Percentiles rank a stretch among this genome's conserved stretches.
phyloP scores from a whole-genome alignment of 2,113 vertebrate species.

The Corydoras sp. region DNA sequence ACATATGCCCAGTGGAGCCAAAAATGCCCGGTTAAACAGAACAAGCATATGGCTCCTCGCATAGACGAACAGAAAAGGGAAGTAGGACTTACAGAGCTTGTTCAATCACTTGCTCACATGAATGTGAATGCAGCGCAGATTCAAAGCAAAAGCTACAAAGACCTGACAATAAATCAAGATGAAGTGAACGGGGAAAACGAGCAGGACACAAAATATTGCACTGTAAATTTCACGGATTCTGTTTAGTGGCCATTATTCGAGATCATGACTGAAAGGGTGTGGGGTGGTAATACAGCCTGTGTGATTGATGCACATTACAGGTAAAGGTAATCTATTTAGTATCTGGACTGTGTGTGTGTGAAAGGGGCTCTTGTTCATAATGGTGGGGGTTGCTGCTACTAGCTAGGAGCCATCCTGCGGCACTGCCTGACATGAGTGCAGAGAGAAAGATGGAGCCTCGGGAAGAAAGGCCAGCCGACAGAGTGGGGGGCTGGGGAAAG shows the following conservation, averaged over 20 bases:
- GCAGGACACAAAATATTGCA: too few species aligned
- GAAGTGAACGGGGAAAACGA: too few species aligned
- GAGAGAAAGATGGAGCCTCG: conserved; percentile 31
- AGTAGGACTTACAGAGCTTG: conserved; percentile 38
- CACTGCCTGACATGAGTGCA: conserved; percentile 46
- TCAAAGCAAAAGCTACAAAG: too few species aligned
- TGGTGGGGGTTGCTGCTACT: conserved; percentile 59
- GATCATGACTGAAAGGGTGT: too few species aligned
- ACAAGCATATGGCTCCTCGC: conserved; percentile 31
- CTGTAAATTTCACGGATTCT: too few species aligned
- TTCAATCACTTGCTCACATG: conserved; percentile 21
- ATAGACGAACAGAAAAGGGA: conserved; percentile 49
- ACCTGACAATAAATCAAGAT: too few species aligned
- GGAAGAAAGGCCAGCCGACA: conserved; percentile 36
- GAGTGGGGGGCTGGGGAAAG: conserved; percentile 52
- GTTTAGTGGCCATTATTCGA: too few species aligned
- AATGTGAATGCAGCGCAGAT: background rate
- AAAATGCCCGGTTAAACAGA: conserved; percentile 1
- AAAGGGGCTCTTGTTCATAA: conserved; percentile 63
- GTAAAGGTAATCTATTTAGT: background rate
- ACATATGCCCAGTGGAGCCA: conserved; percentile 7
- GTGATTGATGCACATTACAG: conserved; percentile 29
- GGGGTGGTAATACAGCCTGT: too few species aligned
- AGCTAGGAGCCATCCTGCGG: conserved; percentile 50
- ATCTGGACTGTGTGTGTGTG: conserved; percentile 48